These are phyloP conservation scores for Alosa alosa DNA, from an alignment of 2,113 vertebrate species.

Conservation along the genomic window DNA sequence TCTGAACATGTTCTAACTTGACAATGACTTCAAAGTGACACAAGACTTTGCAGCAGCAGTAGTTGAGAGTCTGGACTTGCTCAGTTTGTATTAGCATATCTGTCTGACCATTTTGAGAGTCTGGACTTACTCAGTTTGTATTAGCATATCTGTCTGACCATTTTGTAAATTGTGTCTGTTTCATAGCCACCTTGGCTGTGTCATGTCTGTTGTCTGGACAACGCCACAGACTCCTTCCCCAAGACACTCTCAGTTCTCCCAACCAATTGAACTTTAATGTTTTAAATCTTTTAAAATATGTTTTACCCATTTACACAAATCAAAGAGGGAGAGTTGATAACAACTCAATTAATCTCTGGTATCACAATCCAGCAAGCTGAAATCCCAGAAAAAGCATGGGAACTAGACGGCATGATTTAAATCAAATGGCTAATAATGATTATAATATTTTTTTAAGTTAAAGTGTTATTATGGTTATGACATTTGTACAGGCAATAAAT, in stretches of 20 bases:
- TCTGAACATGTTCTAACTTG: neutral
- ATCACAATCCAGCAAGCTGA: neutral
- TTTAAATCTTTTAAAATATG: neutral
- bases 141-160: neutral
- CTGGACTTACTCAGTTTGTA: neutral
- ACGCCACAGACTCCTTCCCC: neutral
- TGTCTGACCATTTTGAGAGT: neutral
- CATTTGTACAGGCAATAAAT: neutral
- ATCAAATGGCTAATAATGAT: neutral
- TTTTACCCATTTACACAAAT: neutral
- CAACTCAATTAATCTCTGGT: neutral
- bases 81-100: neutral
- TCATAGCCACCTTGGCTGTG: neutral
- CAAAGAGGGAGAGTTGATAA: neutral
- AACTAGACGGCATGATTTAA: neutral
- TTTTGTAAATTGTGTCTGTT: neutral
- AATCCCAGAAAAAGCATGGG: neutral
- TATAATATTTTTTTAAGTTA: neutral
- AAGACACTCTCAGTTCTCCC: neutral
- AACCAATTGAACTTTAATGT: neutral
- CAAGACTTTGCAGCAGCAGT: neutral
- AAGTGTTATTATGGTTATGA: neutral
- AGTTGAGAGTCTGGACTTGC: neutral
- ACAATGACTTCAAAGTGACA: neutral
- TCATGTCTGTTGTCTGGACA: neutral